Conservation (phyloP, 1,140 invertebrate genomes). For the Brachionus rubens region DNA sequence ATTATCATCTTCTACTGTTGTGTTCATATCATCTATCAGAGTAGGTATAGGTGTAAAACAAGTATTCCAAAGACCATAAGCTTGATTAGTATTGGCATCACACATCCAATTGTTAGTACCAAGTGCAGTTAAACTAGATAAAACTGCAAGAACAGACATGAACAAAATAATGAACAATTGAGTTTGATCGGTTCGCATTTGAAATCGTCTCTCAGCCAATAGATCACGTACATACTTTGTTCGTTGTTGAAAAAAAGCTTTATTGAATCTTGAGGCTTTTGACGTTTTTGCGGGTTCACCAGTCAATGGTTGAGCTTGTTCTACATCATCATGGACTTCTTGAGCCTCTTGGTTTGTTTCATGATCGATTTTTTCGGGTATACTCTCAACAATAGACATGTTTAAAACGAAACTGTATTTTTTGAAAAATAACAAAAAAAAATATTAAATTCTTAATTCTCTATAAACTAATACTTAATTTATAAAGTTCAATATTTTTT, state of each 20-base stretch:
- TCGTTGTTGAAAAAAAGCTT: conserved; percentile 11
- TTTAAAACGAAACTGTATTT: no score
- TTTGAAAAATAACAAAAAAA: not conserved
- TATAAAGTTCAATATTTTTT: conserved; percentile 25
- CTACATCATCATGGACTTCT: not conserved
- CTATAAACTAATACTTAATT: conserved; percentile 28
- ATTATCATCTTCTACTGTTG: not conserved
- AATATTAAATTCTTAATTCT: not conserved
- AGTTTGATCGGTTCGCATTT: not conserved
- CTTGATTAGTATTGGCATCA: not conserved
- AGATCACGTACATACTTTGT: not conserved
- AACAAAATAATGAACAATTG: conserved; percentile 31
- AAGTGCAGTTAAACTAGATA: not conserved
- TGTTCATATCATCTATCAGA: not conserved
- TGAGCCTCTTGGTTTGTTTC: not conserved
- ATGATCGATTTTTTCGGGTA: not conserved
- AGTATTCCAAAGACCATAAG: conserved; percentile 32
- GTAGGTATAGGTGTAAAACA: not conserved
- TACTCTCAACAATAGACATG: conserved; percentile 24
- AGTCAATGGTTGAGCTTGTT: conserved; percentile 35
- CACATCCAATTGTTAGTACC: conserved; percentile 32
- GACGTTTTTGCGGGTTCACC: not conserved
- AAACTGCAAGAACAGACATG: not conserved
- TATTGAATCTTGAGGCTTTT: not conserved
- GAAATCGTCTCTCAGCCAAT: conserved; percentile 1